Percentiles rank a stretch among this genome's conserved stretches.
phyloP scores from a whole-genome alignment of 1,140 invertebrate genomes.

The Drosophila nigromelanica region DNA sequence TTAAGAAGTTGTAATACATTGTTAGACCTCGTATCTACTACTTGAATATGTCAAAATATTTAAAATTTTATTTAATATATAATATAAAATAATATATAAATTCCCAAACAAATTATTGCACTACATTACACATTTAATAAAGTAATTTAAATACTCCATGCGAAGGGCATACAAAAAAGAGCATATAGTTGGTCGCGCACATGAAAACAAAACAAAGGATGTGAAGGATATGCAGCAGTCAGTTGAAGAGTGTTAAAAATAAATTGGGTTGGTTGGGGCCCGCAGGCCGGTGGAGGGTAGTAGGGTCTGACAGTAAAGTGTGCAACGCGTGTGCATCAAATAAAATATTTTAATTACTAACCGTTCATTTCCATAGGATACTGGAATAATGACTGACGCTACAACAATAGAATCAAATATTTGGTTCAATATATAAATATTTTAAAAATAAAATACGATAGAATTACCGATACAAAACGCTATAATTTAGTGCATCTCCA shows the following conservation, averaged over 20 bases:
- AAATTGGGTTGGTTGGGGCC: slow-evolving; percentile 8
- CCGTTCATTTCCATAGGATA: not conserved
- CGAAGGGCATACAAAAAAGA: not conserved
- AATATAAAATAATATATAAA: no score
- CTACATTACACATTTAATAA: not conserved
- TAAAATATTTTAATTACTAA: slow-evolving; percentile 70
- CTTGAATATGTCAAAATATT: no score
- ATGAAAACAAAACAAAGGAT: slow-evolving; percentile 37
- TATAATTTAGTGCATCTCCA: not conserved
- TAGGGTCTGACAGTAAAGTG: slow-evolving; percentile 30
- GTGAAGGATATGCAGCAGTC: slow-evolving; percentile 51
- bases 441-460: not conserved
- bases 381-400: not conserved
- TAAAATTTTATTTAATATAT: no score
- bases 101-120: no score
- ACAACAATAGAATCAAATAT: not conserved
- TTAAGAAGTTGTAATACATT: slow-evolving; percentile 5
- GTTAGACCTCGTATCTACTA: no score
- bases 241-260: slow-evolving; percentile 62
- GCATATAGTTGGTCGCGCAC: slow-evolving; percentile 29
- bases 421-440: not conserved
- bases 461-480: not conserved
- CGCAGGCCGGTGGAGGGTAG: no score
- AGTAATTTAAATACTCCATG: not conserved
- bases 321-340: slow-evolving; percentile 54